A percentile compares a stretch with the other conserved stretches of the same genome.
phyloP scores from a whole-genome alignment of 2,888 invertebrate genomes.

The Formica aserva region DNA sequence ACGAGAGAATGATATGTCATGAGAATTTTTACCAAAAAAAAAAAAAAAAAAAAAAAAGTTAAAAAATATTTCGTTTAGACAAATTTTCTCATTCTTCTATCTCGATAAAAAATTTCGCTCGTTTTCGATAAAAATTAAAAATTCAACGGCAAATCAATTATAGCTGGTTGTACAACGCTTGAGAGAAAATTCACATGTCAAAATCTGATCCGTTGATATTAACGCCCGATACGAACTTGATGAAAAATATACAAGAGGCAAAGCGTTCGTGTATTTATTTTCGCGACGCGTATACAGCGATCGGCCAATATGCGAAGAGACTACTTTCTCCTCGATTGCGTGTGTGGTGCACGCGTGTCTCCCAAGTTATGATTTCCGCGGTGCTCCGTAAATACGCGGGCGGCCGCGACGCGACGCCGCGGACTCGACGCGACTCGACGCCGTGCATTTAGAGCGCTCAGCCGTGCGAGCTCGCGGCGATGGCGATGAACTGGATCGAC shows the following conservation, averaged over 20 bases:
- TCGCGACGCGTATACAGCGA: slow-evolving; percentile 6
- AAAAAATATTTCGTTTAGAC: neutral
- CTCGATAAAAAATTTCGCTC: neutral
- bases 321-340: slow-evolving; percentile 69
- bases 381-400: slow-evolving; percentile 63
- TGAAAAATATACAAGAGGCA: neutral
- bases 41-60: no score
- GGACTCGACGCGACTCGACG: neutral
- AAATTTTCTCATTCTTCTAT: no score
- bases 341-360: slow-evolving; percentile 55
- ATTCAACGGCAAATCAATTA: neutral
- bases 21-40: neutral
- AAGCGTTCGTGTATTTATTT: neutral
- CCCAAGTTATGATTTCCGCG: slow-evolving; percentile 70
- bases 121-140: neutral
- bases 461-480: slow-evolving; percentile 39
- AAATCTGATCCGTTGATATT: neutral
- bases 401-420: slow-evolving; percentile 18
- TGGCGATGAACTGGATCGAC: slow-evolving; percentile 7
- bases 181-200: neutral
- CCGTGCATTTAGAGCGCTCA: slow-evolving; percentile 42
- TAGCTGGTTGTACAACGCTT: neutral
- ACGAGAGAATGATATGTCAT: neutral
- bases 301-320: slow-evolving; percentile 5
- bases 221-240: neutral